These are phyloP conservation scores for Mythimna impura DNA, from an alignment of 2,888 invertebrate species.

Conservation along the genomic window DNA sequence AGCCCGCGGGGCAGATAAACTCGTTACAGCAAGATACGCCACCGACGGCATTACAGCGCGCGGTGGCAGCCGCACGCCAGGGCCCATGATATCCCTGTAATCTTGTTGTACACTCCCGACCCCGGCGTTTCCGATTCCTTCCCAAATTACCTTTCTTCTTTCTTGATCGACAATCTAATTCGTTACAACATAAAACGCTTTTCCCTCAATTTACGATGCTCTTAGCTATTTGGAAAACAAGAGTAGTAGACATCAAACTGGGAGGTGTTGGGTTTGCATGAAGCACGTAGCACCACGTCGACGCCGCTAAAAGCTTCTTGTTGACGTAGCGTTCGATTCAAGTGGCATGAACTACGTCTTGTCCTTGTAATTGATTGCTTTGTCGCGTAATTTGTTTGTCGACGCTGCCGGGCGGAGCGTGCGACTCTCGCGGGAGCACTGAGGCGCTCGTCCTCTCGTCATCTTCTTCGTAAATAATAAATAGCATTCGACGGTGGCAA, in stretches of 20 bases:
- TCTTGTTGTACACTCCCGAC: constrained; percentile 86
- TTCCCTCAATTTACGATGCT: constrained; percentile 75
- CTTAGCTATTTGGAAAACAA: constrained; percentile 76
- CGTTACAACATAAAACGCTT: constrained; percentile 80
- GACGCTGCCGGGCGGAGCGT: constrained; percentile 76
- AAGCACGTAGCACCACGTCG: constrained; percentile 82
- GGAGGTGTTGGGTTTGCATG: constrained; percentile 75
- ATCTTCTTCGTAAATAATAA: constrained; percentile 87
- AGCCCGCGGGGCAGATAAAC: constrained; percentile 90
- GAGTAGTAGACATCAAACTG: constrained; percentile 76
- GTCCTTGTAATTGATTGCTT: constrained; percentile 90
- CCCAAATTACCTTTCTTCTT: constrained; percentile 85
- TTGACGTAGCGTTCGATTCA: constrained; percentile 89
- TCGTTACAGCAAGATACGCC: constrained; percentile 87
- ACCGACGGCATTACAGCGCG: constrained; percentile 70
- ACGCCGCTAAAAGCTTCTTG: constrained; percentile 88
- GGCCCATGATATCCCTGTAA: constrained; percentile 84
- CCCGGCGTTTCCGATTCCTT: constrained; percentile 84
- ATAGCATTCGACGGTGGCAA: constrained; percentile 71
- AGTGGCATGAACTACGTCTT: constrained; percentile 85
- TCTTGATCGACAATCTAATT: constrained; percentile 86
- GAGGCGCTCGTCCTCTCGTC: constrained; percentile 81
- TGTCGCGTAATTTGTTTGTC: constrained; percentile 90
- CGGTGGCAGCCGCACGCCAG: constrained; percentile 77
- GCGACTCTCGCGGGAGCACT: constrained; percentile 84